These are phyloP conservation scores for Rhinoderma darwinii DNA, from an alignment of 2,113 vertebrate species.

Conservation along the genomic window DNA sequence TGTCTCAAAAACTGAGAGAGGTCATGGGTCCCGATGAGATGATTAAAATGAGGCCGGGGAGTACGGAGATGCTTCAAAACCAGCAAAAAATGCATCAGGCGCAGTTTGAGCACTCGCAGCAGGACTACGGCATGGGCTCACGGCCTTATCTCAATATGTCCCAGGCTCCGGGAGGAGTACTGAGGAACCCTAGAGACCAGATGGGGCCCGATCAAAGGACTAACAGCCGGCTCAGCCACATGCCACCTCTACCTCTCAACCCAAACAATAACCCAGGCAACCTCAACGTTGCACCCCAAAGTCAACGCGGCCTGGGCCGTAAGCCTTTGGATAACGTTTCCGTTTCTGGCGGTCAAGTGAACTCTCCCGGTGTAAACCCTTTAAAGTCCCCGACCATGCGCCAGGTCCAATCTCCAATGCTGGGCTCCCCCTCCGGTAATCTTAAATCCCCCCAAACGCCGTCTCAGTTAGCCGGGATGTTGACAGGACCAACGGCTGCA, in stretches of 20 bases:
- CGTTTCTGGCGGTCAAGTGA: constrained; percentile 86
- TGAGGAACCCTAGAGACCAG: constrained; percentile 90
- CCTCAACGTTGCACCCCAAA: constrained; percentile 78
- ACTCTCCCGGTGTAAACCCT: constrained; percentile 95
- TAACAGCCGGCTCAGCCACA: constrained; percentile 95
- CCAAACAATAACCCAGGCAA: constrained; percentile 78
- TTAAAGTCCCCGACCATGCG: constrained; percentile 95
- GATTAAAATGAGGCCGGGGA: constrained; percentile 85
- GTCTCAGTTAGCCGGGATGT: constrained; percentile 96
- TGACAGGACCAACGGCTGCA: constrained; percentile 87
- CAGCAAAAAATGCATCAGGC: constrained; percentile 88
- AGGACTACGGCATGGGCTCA: constrained; percentile 90
- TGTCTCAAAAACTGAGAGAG: constrained; percentile 91
- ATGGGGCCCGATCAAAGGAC: constrained; percentile 92
- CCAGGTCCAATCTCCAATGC: constrained; percentile 97
- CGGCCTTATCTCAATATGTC: constrained; percentile 88
- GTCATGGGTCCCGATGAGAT: constrained; percentile 85
- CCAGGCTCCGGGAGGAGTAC: constrained; percentile 83
- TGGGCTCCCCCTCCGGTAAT: constrained; percentile 96
- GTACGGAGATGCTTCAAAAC: constrained; percentile 86
- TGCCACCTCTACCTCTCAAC: constrained; percentile 89
- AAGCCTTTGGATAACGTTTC: constrained; percentile 90
- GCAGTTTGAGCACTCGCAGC: constrained; percentile 87
- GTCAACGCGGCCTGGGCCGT: constrained; percentile 80
- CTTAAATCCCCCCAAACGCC: constrained; percentile 98